Base-by-base conservation (phyloP, 2,888 invertebrate genomes). In the Ctena decussata region DNA sequence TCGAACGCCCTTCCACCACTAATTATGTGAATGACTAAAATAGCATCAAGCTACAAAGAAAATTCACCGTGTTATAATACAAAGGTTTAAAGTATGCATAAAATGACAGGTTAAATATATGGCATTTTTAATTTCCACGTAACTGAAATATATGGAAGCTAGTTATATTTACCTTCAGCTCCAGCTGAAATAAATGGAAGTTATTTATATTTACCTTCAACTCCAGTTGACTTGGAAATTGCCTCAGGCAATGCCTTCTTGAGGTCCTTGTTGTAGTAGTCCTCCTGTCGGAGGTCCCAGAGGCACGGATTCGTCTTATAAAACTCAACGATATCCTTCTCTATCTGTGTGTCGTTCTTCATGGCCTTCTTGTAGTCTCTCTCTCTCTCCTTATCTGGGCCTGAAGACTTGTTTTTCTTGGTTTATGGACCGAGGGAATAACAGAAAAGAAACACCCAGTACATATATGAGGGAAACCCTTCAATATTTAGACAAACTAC, bases 281-380 rank as follows among this genome's bases (percentile, higher is more conserved):
- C 76, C 76, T 76, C 75, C 37, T 70, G 76, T 70, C 76, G 76
- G 81, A 81, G 46, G 44, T 81, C 81, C 81, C 81, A 76, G 69
- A 81, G 76, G 37, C 15, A 81, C 41, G 74, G 81, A 81, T 81
- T 65, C 49, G 65, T 49, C 81, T 81, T 81, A 75, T 69, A 81
- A 71, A 77, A 71, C 60, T 82, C 60, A 53, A 77, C 82, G 39
- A 82, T 60, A 71, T 82, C 82, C 71, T 82, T 77, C 65, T 69
- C 53, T 57, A 70, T 70, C 27, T 79, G 69, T 44, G 69, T 44
- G 57, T 72, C 57, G 72, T 79, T 72, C 77, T 65, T 60, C 44
- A 65, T 77, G 77, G 39, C 77, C 65, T 77, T 77, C 77, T 24
- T 77, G 49, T 77, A 77, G 77, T 77, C 65, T 53, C 41, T 71